Conservation (phyloP, 2,797 vertebrate species). For the Pelobates cultripes region DNA sequence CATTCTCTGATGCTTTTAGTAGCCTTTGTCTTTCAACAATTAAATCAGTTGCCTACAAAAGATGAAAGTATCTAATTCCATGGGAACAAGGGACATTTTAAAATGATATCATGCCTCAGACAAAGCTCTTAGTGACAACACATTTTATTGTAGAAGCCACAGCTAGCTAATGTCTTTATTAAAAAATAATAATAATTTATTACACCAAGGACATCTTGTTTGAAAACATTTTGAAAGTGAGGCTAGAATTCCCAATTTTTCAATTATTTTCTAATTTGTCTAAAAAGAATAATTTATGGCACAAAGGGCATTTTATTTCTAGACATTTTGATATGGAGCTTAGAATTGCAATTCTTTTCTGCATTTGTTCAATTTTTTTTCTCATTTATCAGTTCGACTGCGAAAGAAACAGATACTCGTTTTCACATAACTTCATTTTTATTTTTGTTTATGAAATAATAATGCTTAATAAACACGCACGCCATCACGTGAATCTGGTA, state of each 20-base stretch:
- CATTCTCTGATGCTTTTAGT: background rate
- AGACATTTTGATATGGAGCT: background rate
- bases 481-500: background rate
- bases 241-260: too few relatives aligned
- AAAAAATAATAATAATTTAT: too few relatives aligned
- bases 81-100: background rate
- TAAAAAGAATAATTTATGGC: background rate
- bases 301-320: background rate
- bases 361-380: constrained; percentile 74
- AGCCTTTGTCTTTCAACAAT: constrained; percentile 39
- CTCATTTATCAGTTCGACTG: constrained; percentile 79
- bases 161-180: too few relatives aligned
- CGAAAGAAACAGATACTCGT: constrained; percentile 59
- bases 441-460: constrained; percentile 53
- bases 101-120: background rate
- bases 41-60: constrained; percentile 70
- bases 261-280: too few relatives aligned
- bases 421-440: constrained; percentile 52
- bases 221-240: too few relatives aligned
- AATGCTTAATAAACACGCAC: constrained; percentile 9
- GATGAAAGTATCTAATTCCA: background rate
- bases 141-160: too few relatives aligned
- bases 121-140: too few relatives aligned
- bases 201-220: too few relatives aligned
- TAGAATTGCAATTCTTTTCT: constrained; percentile 59